Evolutionary conservation across 2,113 vertebrate species (phyloP).

Genomic region (Corvus hawaiiensis): DNA sequence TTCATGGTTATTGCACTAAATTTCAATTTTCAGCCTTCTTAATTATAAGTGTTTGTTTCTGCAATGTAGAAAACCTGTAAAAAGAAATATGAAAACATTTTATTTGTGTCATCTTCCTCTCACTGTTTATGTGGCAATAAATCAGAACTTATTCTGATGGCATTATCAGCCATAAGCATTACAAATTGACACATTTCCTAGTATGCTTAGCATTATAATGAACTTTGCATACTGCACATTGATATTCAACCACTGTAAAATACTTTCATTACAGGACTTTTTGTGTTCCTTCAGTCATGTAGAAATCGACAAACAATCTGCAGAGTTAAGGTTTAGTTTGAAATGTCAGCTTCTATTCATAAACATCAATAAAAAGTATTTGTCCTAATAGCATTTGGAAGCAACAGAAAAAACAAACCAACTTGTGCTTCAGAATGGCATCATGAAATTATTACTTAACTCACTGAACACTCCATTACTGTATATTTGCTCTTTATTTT

Average conservation of each 20-base stretch:
- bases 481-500: neutral
- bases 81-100: neutral
- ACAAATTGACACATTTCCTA: neutral
- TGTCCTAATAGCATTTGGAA: neutral
- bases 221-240: neutral
- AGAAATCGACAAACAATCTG: neutral
- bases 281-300: neutral
- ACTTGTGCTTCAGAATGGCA: neutral
- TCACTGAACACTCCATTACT: neutral
- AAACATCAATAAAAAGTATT: neutral
- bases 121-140: neutral
- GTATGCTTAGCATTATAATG: neutral
- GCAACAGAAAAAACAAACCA: neutral
- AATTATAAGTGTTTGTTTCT: neutral
- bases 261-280: neutral
- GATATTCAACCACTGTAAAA: neutral
- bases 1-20: neutral
- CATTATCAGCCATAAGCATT: neutral
- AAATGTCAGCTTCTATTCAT: slow-evolving; percentile 37
- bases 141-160: neutral
- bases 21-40: neutral
- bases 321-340: neutral
- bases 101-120: slow-evolving; percentile 7
- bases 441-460: neutral
- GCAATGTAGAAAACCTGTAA: neutral